Evolutionary conservation across 1,140 invertebrate genomes (phyloP).

Genomic region (Leptinotarsa undecemlineata): DNA sequence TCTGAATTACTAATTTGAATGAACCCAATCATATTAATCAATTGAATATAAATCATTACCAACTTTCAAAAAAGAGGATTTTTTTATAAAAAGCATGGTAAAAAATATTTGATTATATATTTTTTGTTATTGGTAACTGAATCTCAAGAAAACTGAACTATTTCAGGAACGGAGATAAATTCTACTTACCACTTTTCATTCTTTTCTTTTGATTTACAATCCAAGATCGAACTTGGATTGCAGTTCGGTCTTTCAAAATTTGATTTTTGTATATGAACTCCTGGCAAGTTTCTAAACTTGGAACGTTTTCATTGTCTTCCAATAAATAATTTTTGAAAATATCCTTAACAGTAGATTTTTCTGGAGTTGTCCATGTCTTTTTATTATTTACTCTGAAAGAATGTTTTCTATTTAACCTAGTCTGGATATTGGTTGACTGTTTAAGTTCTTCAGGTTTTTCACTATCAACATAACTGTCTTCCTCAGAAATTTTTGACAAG

Average conservation of each 20-base stretch:
- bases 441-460: background rate
- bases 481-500: constrained; percentile 12
- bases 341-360: background rate
- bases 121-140: no score
- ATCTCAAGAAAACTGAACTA: background rate
- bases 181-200: constrained; percentile 2
- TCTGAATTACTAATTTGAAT: no score
- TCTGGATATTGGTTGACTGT: background rate
- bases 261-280: constrained; percentile 17
- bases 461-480: background rate
- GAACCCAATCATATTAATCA: background rate
- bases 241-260: constrained; percentile 4
- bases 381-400: background rate
- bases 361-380: constrained; percentile 17
- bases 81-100: background rate
- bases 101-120: constrained; percentile 3
- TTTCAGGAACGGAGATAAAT: background rate
- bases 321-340: constrained; percentile 20
- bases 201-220: constrained; percentile 3
- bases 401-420: constrained; percentile 5
- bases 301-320: background rate
- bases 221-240: constrained; percentile 10
- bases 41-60: background rate
- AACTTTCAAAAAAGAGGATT: background rate
- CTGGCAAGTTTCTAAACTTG: constrained; percentile 14